Percentiles rank a stretch among this genome's conserved stretches.
Conservation (phyloP, 1,140 invertebrate genomes). For the Parapsyche elsis region DNA sequence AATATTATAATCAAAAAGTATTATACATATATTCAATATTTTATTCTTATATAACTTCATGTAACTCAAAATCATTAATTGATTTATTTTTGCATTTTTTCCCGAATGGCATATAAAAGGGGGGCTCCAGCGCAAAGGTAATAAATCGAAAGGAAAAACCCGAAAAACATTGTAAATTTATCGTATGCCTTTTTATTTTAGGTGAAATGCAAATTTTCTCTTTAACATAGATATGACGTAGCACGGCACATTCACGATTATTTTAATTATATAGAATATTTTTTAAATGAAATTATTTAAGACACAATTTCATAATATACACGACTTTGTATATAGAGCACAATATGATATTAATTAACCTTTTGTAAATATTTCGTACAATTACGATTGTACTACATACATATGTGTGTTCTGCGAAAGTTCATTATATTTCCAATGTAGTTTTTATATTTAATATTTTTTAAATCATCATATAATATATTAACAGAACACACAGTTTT, state of each 20-base stretch:
- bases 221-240: slow-evolving; percentile 42
- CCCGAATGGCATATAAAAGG: slow-evolving; percentile 61
- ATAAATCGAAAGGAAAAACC: slow-evolving; percentile 55
- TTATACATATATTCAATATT: background rate
- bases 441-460: too few species aligned
- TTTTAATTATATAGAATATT: background rate
- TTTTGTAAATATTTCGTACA: too few species aligned
- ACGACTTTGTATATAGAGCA: background rate
- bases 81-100: slow-evolving; percentile 51
- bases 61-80: slow-evolving; percentile 33
- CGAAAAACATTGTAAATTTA: slow-evolving; percentile 50
- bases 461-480: too few species aligned
- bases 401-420: background rate
- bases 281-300: slow-evolving; percentile 20
- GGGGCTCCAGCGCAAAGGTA: slow-evolving; percentile 65
- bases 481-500: too few species aligned
- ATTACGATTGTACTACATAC: too few species aligned
- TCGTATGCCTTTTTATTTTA: slow-evolving; percentile 27
- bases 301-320: slow-evolving; percentile 18
- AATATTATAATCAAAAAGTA: background rate
- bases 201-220: slow-evolving; percentile 43
- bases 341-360: background rate
- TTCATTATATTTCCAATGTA: background rate
- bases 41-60: background rate
- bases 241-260: slow-evolving; percentile 32